Conservation (phyloP, 2,888 invertebrate species). For the Scelioninae gen. 1 region DNA sequence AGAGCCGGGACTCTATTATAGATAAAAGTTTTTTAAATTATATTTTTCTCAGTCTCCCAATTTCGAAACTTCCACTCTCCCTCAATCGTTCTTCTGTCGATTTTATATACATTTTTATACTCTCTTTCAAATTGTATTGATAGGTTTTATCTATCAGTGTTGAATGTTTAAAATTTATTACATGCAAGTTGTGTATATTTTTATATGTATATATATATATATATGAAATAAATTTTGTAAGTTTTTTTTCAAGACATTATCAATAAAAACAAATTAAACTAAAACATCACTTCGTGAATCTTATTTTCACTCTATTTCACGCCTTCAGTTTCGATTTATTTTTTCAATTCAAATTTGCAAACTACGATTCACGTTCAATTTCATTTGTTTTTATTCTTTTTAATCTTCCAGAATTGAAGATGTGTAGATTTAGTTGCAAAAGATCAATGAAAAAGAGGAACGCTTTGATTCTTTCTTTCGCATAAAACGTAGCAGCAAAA, state of each 20-base stretch:
- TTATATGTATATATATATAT: too few species aligned
- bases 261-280: background rate
- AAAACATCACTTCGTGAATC: background rate
- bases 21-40: constrained; percentile 12
- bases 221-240: too few species aligned
- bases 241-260: too few species aligned
- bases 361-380: background rate
- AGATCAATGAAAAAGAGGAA: constrained; percentile 1
- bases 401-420: background rate
- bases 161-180: background rate
- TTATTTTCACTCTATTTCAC: background rate
- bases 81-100: background rate
- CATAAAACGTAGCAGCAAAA: background rate
- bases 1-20: background rate
- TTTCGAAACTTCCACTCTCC: background rate
- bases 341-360: constrained; percentile 2
- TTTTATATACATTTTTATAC: background rate
- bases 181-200: too few species aligned
- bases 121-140: background rate
- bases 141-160: background rate
- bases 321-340: background rate
- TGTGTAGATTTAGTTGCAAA: background rate
- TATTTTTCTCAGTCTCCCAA: constrained; percentile 5
- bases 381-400: background rate
- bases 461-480: background rate